Evolutionary conservation across 1,140 invertebrate species (phyloP).

Genomic region (Phymastichus coffea): DNA sequence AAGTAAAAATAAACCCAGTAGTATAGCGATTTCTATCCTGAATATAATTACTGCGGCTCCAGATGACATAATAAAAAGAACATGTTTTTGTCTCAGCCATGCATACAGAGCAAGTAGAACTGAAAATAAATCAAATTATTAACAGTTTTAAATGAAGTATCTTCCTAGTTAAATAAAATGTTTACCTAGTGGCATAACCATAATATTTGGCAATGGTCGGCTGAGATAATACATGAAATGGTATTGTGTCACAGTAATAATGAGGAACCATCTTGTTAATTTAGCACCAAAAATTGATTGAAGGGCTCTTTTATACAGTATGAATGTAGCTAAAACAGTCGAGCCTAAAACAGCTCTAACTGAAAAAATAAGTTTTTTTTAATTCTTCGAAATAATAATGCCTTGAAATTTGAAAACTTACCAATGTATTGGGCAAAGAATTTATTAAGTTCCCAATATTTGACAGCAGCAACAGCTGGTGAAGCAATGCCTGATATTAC

Average conservation of each 20-base stretch:
- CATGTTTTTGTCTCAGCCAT: conserved; percentile 79
- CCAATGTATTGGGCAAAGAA: conserved; percentile 89
- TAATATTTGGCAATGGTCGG: conserved; percentile 92
- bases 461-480: conserved; percentile 71
- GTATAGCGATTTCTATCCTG: conserved; percentile 82
- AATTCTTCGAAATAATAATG: conserved; percentile 8
- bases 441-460: conserved; percentile 76
- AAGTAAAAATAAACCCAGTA: conserved; percentile 85
- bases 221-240: conserved; percentile 98
- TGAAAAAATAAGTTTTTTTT: conserved; percentile 58
- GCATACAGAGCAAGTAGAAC: conserved; percentile 82
- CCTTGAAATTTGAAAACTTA: conserved; percentile 55
- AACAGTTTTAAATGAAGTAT: conserved; percentile 4
- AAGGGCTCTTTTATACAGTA: conserved; percentile 70
- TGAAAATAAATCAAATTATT: conserved; percentile 55
- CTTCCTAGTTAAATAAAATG: conserved; percentile 5
- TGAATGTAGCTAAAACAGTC: conserved; percentile 73
- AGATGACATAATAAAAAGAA: conserved; percentile 78
- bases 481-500: conserved; percentile 76
- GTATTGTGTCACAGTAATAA: conserved; percentile 89
- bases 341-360: conserved; percentile 80
- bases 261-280: conserved; percentile 79
- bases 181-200: conserved; percentile 89
- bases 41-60: conserved; percentile 90
- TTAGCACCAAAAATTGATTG: conserved; percentile 75